Base-by-base conservation (phyloP, 2,797 vertebrate genomes). In the Malurus leucopterus region DNA sequence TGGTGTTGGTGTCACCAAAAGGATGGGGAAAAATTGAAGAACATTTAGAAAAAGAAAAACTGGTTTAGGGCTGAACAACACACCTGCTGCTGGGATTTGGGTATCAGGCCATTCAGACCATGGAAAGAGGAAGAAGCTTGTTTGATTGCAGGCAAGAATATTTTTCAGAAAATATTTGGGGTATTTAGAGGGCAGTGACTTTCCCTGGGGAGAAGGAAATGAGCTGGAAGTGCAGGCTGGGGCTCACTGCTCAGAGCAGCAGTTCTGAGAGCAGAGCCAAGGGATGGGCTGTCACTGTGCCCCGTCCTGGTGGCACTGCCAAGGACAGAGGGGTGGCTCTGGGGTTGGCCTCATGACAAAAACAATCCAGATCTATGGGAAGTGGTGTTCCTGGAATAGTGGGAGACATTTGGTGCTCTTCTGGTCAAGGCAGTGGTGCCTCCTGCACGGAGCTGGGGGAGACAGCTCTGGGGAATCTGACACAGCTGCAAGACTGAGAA, bases 401-500 rank as follows among this genome's bases (percentile, higher is more conserved):
- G 40, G 43, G 54, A 86, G 63, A 62, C 17, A 26, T 54, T 59
- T n/a, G 12, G 46, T 77, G 18, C 36, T 58, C 22, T 41, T 57
- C 30, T 27, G 13, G 21, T 47, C 34, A 3, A 13, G 40, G 55
- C 34, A 32, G 34, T 30, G 19, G 43, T 26, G 34, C 26, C 21
- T 69, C 78, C 65, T 68, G 8, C 6, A 0, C 30, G 53, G 65
- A 38, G 44, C 65, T 70, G 55, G n/a, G 41, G 27, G 22, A 64
- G 27, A 24, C 64, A 62, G 15, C 62, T 80, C 59, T 82, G 44
- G 36, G 8, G 99, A 99, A 96, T 99, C 99, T 0, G 99, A 99
- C 96, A 99, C 99, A 7, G 98, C 98, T 40, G 99, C 97, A 38
- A 98, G 99, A 67, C 93, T 99, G 89, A 97, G 99, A 92, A 99